Conservation (phyloP, 2,797 vertebrate genomes). For the Ispidina picta region DNA sequence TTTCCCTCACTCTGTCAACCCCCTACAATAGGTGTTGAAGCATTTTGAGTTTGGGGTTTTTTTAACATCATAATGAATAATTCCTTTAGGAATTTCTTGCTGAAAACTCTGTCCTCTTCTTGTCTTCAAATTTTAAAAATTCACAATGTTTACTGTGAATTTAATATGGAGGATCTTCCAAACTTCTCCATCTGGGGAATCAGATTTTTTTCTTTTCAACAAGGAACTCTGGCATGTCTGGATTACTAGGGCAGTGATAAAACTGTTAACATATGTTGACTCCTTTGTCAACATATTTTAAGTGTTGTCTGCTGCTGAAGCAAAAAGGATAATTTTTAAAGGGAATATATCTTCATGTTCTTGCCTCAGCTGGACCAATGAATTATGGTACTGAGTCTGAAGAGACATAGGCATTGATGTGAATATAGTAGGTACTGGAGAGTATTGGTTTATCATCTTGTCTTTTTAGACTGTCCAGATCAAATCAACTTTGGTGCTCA, state of each 20-base stretch:
- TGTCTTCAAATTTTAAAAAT: background rate
- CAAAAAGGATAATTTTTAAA: background rate
- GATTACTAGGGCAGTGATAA: background rate
- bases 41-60: background rate
- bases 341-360: background rate
- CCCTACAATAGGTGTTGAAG: background rate
- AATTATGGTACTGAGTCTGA: background rate
- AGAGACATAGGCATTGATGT: background rate
- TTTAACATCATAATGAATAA: background rate
- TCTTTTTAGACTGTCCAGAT: background rate
- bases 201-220: background rate
- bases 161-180: background rate
- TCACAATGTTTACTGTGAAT: background rate
- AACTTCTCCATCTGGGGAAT: background rate
- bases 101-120: background rate
- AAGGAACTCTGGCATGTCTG: background rate
- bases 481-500: background rate
- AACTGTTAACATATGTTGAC: background rate
- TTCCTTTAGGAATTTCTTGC: background rate
- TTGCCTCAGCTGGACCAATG: background rate
- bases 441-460: background rate
- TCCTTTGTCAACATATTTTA: background rate
- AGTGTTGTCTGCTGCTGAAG: background rate
- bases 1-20: background rate
- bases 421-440: background rate